Evolutionary conservation across 1,140 invertebrate species (phyloP).

Genomic region (Monomorium pharaonis): DNA sequence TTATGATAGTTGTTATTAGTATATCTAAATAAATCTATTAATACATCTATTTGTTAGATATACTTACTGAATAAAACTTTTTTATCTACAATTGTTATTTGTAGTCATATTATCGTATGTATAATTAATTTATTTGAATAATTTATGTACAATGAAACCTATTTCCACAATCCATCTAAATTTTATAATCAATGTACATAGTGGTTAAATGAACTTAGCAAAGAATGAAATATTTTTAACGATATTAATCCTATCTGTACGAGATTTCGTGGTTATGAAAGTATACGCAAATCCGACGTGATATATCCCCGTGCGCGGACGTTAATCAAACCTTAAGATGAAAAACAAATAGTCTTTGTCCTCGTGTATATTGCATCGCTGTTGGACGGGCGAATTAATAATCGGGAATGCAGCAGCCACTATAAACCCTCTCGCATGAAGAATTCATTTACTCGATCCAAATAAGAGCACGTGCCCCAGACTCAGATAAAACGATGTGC

Average conservation of each 20-base stretch:
- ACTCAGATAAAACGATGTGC: constrained; percentile 35
- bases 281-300: constrained; percentile 20
- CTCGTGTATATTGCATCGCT: constrained; percentile 40
- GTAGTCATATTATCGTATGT: constrained; percentile 4
- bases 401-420: not conserved
- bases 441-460: constrained; percentile 54
- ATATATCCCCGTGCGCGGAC: constrained; percentile 1
- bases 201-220: not conserved
- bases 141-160: not conserved
- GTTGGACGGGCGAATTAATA: constrained; percentile 35
- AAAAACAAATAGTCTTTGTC: constrained; percentile 56
- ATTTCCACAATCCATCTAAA: constrained; percentile 3
- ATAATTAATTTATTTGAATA: constrained; percentile 23
- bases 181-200: not conserved
- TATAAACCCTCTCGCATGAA: constrained; percentile 11
- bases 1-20: not conserved
- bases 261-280: constrained; percentile 17
- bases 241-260: not conserved
- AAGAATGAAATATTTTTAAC: not conserved
- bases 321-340: constrained; percentile 57
- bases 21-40: no score
- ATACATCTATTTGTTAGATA: not conserved
- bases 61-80: not conserved
- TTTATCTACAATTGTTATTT: not conserved
- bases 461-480: constrained; percentile 49